Evolutionary conservation across 2,113 vertebrate genomes (phyloP).

Genomic region (Microcebus ravelobensis): DNA sequence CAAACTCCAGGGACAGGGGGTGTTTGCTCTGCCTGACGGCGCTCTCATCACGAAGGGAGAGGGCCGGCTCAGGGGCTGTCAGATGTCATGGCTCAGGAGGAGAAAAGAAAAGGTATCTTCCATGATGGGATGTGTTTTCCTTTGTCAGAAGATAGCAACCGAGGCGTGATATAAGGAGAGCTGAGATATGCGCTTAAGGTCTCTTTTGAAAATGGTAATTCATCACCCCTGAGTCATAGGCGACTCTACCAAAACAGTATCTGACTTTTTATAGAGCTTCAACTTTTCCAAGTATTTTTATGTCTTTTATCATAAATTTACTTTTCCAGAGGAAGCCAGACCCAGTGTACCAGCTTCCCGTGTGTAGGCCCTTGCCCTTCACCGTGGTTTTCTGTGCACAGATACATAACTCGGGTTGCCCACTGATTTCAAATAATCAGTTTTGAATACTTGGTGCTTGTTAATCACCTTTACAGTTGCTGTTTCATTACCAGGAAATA

Average conservation of each 20-base stretch:
- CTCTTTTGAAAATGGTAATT: background rate
- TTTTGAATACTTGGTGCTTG: background rate
- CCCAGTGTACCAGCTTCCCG: fast-evolving
- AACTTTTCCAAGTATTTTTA: background rate
- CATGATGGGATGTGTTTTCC: background rate
- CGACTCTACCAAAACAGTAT: background rate
- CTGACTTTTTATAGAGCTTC: background rate
- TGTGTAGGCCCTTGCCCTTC: fast-evolving
- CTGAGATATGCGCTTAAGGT: background rate
- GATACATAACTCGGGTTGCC: fast-evolving
- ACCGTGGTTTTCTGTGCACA: fast-evolving
- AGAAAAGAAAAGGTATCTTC: background rate
- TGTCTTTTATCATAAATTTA: background rate
- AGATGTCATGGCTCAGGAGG: background rate
- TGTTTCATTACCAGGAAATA: background rate
- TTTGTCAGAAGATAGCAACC: background rate
- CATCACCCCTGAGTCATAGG: background rate
- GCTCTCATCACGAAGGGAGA: background rate
- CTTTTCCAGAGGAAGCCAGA: background rate
- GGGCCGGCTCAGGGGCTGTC: background rate
- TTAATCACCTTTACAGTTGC: background rate
- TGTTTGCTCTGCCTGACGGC: too few relatives aligned
- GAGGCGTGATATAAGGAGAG: background rate
- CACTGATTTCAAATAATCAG: background rate
- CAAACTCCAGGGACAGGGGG: fast-evolving